Base-by-base conservation (phyloP, 2,888 invertebrate genomes). In the Miltochrista miniata region DNA sequence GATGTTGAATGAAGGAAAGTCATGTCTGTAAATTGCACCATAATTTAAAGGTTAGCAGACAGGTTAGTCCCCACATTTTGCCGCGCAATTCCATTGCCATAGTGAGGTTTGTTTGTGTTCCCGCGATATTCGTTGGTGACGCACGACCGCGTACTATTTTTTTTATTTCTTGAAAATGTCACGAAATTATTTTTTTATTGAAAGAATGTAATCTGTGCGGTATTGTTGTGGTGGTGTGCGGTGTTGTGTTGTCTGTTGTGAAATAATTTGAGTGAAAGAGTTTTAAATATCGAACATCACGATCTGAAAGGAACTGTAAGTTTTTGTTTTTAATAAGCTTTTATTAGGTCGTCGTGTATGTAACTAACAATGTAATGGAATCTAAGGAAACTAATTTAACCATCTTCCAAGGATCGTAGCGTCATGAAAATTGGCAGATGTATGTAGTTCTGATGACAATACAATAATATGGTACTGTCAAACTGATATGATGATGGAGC, bases 111-210 rank as follows among this genome's bases (percentile, higher is more conserved):
- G 46, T 43, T 59, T 68, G 65, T 74, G 70, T 69, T 63, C 63
- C 61, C 64, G 71, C 70, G 70, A 69, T 75, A 63, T 73, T 74
- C 73, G 68, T 50, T 68, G 70, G 77, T 70, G 72, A 74, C 81
- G 84, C 84, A 85, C 85, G 85, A 83, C 62, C 69, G 79, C 71
- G 48, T 64, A 54, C 70, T 57, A 38, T 46, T 49, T 54, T 51
- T 51, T 44, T 51, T 55, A 41, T 31, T 5, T 52, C 2, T 45
- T 4, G 36, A 58, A 38, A 54, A 54, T 59, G 52, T 54, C 55
- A 58, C 55, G 50, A 52, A 30, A 31, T 18, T 44, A 9, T 34
- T 34, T 40, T 40, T 40, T 57, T 51, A 12, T 9, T 45, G 48
- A 4, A 4, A 48, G 36, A 61, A 61, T 45, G 34, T 34, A 50